These are phyloP conservation scores for Sturmia bella DNA, from an alignment of 2,888 invertebrate species.

Conservation along the genomic window DNA sequence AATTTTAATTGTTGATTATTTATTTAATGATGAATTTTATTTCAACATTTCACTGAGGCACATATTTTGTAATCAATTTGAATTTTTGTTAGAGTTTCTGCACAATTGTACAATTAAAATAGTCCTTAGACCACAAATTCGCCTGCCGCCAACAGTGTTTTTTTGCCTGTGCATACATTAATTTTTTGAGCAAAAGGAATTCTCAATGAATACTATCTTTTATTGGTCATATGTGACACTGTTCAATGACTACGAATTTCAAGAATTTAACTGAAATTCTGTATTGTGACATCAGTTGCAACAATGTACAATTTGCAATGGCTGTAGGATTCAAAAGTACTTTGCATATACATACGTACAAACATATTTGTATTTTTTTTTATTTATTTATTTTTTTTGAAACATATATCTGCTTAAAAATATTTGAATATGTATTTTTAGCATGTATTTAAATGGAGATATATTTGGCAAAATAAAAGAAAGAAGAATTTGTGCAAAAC, in stretches of 20 bases:
- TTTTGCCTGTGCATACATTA: too few species aligned
- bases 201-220: too few species aligned
- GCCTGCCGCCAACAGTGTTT: too few species aligned
- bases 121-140: too few species aligned
- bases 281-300: conserved; percentile 38
- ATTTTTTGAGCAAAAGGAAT: too few species aligned
- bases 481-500: conserved; percentile 17
- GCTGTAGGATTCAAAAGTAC: background rate
- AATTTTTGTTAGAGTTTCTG: too few species aligned
- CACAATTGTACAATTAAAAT: too few species aligned
- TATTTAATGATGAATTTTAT: too few species aligned
- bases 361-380: background rate
- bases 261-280: conserved; percentile 34
- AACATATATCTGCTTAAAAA: conserved; percentile 8
- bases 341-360: background rate
- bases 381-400: background rate
- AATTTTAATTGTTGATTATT: too few species aligned
- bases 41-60: too few species aligned
- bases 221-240: background rate
- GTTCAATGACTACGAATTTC: conserved; percentile 31
- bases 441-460: conserved; percentile 40
- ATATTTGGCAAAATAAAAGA: conserved; percentile 16
- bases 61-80: too few species aligned
- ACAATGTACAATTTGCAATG: conserved; percentile 1
- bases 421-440: conserved; percentile 36